Evolutionary conservation across 2,113 vertebrate species (phyloP).

Genomic region (Zosterops pallidus): DNA sequence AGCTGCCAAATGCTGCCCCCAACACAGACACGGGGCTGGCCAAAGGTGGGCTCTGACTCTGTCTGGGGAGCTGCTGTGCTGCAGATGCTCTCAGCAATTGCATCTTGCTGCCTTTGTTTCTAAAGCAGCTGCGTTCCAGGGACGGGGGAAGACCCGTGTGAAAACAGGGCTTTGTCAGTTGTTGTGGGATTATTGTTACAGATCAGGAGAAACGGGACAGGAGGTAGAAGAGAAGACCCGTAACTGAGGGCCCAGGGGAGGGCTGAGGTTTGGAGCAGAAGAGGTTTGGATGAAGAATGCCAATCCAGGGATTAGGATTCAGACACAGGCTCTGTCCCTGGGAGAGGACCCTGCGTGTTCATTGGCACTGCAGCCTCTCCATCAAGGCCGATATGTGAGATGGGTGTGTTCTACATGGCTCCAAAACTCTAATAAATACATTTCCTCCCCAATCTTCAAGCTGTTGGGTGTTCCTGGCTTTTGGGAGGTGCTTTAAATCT

Average conservation of each 20-base stretch:
- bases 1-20: not conserved
- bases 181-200: not conserved
- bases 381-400: not conserved
- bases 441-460: slow-evolving; percentile 58
- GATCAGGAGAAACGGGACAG: not conserved
- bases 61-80: not conserved
- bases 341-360: not conserved
- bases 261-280: not conserved
- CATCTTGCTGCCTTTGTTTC: not conserved
- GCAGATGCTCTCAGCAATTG: not conserved
- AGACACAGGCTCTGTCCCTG: not conserved
- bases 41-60: not conserved
- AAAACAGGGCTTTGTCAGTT: not conserved
- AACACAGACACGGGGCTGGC: not conserved
- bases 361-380: slow-evolving; percentile 3
- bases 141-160: not conserved
- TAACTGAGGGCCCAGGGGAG: not conserved
- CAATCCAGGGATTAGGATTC: not conserved
- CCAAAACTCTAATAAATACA: not conserved
- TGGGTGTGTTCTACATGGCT: slow-evolving; percentile 55
- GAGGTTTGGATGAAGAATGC: not conserved
- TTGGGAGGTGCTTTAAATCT: slow-evolving; percentile 72
- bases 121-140: not conserved
- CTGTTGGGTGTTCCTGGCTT: slow-evolving; percentile 75
- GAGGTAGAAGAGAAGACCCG: not conserved